Evolutionary conservation across 2,797 vertebrate species (phyloP), one percentile per base, ranked within the genome.

Genomic region (Thalassophryne amazonica): DNA sequence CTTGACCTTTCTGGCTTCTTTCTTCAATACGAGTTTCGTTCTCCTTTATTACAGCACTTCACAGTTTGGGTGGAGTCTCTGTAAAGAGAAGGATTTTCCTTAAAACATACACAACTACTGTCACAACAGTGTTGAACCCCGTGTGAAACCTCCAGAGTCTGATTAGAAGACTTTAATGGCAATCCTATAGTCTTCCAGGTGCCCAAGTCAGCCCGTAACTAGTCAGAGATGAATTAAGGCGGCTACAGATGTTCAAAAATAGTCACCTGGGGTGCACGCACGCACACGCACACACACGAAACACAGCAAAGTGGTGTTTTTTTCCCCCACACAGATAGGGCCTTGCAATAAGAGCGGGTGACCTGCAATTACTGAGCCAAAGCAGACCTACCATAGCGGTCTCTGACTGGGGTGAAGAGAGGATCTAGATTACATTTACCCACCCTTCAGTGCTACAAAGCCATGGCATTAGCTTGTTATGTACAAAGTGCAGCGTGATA

Each of bases 171-270:
- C 52, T 29, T 68, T 83, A 81, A 87, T 79, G 80, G 69, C 78
- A 77, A 86, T 86, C 80, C 79, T 81, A 30, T 81, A 84, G 79
- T 80, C 66, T 77, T 67, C 38, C 13, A 78, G 73, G 72, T 65
- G 61, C 69, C 61, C 56, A 43, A 59, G 58, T 74, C 60, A 58
- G 68, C 72, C 57, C 38, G 30, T 54, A 75, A 81, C 70, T 72
- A 76, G 56, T 69, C 78, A 73, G 85, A 84, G 85, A 84, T 83
- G 78, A 80, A 88, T 89, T 80, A 81, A 77, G 65, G 69, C 78
- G 88, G 76, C 76, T 72, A 69, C 46, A 68, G 69, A 65, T 71
- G 78, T 84, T 84, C 88, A 86, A 89, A 88, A 87, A 88, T 86
- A 89, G 81, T 56, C 11, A 7, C 21, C 36, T 28, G 25, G 45